A percentile compares a stretch with the other conserved stretches of the same genome.
Evolutionary conservation across 2,888 invertebrate species (phyloP).

Genomic region (Timandra comae): DNA sequence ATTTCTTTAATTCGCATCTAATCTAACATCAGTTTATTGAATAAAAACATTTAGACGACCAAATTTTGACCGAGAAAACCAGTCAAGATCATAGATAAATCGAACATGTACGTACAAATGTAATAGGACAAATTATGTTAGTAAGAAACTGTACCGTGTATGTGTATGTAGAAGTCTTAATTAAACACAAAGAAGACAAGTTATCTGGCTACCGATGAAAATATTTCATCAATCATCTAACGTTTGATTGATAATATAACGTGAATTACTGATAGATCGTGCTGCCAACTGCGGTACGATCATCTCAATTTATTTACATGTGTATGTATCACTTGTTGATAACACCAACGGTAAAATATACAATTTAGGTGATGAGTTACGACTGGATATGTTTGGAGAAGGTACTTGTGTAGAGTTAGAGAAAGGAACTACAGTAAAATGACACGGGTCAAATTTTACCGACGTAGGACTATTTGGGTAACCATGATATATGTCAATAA

Average conservation of each 20-base stretch:
- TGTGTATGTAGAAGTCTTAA: slow-evolving; percentile 59
- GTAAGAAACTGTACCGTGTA: no score
- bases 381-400: slow-evolving; percentile 6
- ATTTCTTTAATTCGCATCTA: slow-evolving; percentile 37
- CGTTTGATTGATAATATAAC: slow-evolving; percentile 71
- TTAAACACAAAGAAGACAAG: slow-evolving; percentile 68
- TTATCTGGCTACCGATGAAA: slow-evolving; percentile 71
- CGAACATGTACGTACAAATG: slow-evolving; percentile 13
- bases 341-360: slow-evolving; percentile 57
- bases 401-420: slow-evolving; percentile 14
- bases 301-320: slow-evolving; percentile 75
- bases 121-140: slow-evolving; percentile 15
- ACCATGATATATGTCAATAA: no score
- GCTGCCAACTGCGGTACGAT: slow-evolving; percentile 61
- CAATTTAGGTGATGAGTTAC: slow-evolving; percentile 20
- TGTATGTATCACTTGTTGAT: slow-evolving; percentile 72
- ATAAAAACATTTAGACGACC: slow-evolving; percentile 31
- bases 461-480: no score
- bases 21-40: slow-evolving; percentile 35
- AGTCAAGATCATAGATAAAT: not conserved
- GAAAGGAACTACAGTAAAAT: no score
- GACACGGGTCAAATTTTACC: no score
- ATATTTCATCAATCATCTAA: slow-evolving; percentile 70
- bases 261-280: slow-evolving; percentile 74
- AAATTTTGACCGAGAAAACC: slow-evolving; percentile 9